These are phyloP conservation scores for Crotophaga sulcirostris DNA, from an alignment of 2,113 vertebrate species.

Conservation along the genomic window DNA sequence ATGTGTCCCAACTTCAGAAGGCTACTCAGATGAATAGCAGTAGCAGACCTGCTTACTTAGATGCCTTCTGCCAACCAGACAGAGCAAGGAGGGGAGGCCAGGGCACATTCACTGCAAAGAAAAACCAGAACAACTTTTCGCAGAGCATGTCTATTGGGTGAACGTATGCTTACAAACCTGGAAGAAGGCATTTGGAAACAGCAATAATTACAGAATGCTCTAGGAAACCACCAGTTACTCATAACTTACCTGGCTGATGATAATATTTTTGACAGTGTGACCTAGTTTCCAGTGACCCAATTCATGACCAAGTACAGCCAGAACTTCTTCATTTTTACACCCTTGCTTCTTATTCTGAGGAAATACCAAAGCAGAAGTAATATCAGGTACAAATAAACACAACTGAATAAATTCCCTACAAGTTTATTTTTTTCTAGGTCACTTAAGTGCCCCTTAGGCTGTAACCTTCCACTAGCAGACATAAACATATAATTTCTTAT, in stretches of 20 bases:
- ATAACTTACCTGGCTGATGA: constrained; percentile 92
- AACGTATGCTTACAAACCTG: background rate
- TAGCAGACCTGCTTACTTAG: background rate
- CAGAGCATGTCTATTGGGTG: background rate
- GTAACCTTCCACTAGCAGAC: background rate
- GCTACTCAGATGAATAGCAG: background rate
- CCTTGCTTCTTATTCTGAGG: constrained; percentile 94
- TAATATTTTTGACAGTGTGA: constrained; percentile 95
- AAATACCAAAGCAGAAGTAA: background rate
- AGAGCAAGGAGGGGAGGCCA: background rate
- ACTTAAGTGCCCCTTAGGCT: background rate
- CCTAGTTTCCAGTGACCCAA: constrained; percentile 98
- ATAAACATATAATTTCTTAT: background rate
- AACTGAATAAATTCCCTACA: background rate
- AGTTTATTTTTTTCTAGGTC: background rate
- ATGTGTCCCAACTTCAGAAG: background rate
- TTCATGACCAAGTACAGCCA: constrained; percentile 96
- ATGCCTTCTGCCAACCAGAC: background rate
- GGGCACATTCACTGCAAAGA: background rate
- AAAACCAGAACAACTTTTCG: background rate
- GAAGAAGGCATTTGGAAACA: background rate
- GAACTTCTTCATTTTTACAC: constrained; percentile 94
- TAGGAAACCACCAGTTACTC: background rate
- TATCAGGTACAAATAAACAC: background rate
- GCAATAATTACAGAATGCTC: background rate